These are phyloP conservation scores for Pseudomyrmex dendroicus DNA, from an alignment of 1,140 invertebrate species.

Conservation along the genomic window DNA sequence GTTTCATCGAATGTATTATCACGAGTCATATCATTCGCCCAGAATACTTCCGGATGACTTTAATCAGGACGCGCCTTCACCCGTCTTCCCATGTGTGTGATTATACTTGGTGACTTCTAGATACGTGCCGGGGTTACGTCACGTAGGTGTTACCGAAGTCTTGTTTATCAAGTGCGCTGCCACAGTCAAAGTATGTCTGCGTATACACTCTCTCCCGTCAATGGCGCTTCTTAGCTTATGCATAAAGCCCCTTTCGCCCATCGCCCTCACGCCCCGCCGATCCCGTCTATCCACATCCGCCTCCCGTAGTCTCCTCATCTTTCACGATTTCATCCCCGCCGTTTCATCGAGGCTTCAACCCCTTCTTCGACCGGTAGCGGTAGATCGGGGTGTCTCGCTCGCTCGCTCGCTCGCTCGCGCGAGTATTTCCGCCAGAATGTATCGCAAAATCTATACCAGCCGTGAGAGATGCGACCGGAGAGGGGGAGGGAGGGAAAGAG, in stretches of 20 bases:
- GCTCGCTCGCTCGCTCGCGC: slow-evolving; percentile 72
- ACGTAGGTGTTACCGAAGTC: slow-evolving; percentile 56
- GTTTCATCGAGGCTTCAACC: slow-evolving; percentile 73
- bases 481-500: slow-evolving; percentile 34
- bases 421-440: slow-evolving; percentile 80
- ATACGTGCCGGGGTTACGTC: slow-evolving; percentile 66
- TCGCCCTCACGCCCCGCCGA: slow-evolving; percentile 59
- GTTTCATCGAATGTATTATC: background rate
- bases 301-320: slow-evolving; percentile 63
- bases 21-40: background rate
- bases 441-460: slow-evolving; percentile 84
- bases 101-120: slow-evolving; percentile 47
- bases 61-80: slow-evolving; percentile 17
- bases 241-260: slow-evolving; percentile 82
- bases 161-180: slow-evolving; percentile 78
- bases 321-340: slow-evolving; percentile 66
- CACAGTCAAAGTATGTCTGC: slow-evolving; percentile 70
- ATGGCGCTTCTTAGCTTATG: slow-evolving; percentile 84
- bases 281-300: slow-evolving; percentile 60
- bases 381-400: slow-evolving; percentile 69
- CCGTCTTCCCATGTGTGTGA: background rate
- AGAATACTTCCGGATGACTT: slow-evolving; percentile 8
- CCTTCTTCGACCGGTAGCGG: slow-evolving; percentile 71
- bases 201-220: slow-evolving; percentile 72
- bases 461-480: slow-evolving; percentile 69